These are phyloP conservation scores for Acleris sparsana DNA, from an alignment of 2,888 invertebrate species.

Conservation along the genomic window DNA sequence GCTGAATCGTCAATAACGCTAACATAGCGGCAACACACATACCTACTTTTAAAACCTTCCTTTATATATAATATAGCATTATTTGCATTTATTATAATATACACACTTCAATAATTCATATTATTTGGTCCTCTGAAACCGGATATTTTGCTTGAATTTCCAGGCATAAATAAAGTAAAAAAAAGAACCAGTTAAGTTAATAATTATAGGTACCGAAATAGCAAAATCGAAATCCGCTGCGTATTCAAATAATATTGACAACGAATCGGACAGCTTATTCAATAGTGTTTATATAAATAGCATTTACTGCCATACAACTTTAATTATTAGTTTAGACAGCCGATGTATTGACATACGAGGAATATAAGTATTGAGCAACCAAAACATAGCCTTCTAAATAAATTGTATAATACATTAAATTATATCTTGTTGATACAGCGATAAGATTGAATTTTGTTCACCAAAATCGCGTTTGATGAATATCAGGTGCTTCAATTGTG, in stretches of 20 bases:
- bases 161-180: no score
- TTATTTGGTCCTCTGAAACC: slow-evolving; percentile 37
- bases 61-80: no score
- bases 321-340: slow-evolving; percentile 3
- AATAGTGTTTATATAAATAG: no score
- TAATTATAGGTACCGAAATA: background rate
- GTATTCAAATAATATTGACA: slow-evolving; percentile 26
- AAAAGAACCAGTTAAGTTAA: no score
- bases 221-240: slow-evolving; percentile 34
- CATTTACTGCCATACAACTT: no score
- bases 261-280: no score
- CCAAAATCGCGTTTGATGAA: slow-evolving; percentile 2
- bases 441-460: slow-evolving; percentile 15
- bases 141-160: slow-evolving; percentile 17
- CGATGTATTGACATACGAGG: background rate
- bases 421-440: background rate
- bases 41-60: background rate
- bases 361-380: slow-evolving; percentile 12
- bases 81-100: no score
- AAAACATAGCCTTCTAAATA: slow-evolving; percentile 7
- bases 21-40: background rate
- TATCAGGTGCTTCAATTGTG: slow-evolving; percentile 48
- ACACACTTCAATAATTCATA: no score
- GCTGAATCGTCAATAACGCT: background rate
- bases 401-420: background rate